Percentiles rank a stretch among this genome's conserved stretches.
phyloP scores from a whole-genome alignment of 2,888 invertebrate species.

The Parnassius orleans region DNA sequence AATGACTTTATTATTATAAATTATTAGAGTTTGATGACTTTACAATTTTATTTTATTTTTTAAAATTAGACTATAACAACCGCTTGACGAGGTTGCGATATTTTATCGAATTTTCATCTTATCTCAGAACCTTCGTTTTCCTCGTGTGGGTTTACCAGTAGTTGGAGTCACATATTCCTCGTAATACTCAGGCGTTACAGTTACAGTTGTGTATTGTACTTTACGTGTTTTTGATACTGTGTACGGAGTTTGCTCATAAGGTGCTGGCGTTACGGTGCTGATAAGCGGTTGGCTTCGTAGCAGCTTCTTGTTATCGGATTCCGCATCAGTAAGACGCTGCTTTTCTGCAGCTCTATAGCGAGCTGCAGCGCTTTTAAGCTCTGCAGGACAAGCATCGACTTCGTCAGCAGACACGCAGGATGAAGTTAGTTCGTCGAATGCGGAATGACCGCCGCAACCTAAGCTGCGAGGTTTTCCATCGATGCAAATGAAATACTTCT shows the following conservation, averaged over 20 bases:
- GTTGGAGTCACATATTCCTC: constrained; percentile 16
- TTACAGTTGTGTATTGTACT: neutral
- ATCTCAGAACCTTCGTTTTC: constrained; percentile 10
- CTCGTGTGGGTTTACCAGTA: constrained; percentile 2
- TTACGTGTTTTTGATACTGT: neutral
- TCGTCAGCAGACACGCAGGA: constrained; percentile 89
- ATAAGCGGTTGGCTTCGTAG: constrained; percentile 15
- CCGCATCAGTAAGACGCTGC: constrained; percentile 52
- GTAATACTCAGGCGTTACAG: constrained; percentile 19
- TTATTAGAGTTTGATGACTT: constrained; percentile 1
- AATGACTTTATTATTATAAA: constrained; percentile 14
- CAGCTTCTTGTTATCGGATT: constrained; percentile 24
- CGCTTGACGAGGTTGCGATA: neutral
- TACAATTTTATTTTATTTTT: constrained; percentile 4
- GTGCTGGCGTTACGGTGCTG: constrained; percentile 17
- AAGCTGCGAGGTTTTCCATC: constrained; percentile 87
- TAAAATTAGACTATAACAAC: neutral
- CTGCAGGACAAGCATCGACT: constrained; percentile 85
- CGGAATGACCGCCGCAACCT: constrained; percentile 88
- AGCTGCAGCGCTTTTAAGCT: constrained; percentile 53
- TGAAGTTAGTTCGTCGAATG: constrained; percentile 87
- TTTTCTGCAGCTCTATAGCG: constrained; percentile 52
- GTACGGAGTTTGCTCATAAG: neutral
- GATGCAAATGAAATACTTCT: constrained; percentile 89
- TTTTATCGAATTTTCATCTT: neutral